These are phyloP conservation scores for Leucophenga varia DNA, from an alignment of 1,140 invertebrate species.

Conservation along the genomic window DNA sequence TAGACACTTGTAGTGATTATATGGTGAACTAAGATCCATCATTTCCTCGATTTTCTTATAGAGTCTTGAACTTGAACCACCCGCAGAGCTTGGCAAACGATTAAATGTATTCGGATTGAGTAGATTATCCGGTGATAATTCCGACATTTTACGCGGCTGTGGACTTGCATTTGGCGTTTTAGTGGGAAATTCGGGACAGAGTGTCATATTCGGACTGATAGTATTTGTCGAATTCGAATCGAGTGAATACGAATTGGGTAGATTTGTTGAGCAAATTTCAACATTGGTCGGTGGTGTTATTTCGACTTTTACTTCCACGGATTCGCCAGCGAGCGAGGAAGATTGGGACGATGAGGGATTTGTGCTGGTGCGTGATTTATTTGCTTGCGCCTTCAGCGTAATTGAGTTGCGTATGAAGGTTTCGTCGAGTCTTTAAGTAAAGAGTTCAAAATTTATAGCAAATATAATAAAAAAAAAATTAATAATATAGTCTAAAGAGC, in stretches of 20 bases:
- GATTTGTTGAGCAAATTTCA: conserved; percentile 32
- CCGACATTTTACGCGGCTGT: conserved; percentile 46
- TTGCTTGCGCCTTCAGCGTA: conserved; percentile 44
- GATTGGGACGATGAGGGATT: conserved; percentile 55
- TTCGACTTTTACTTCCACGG: conserved; percentile 54
- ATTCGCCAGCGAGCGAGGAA: conserved; percentile 49
- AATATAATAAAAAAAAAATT: background rate
- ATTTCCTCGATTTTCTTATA: conserved; percentile 56
- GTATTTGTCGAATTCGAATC: conserved; percentile 53
- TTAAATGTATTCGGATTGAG: conserved; percentile 51
- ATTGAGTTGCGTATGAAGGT: conserved; percentile 53
- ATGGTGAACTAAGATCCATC: conserved; percentile 70
- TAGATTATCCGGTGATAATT: conserved; percentile 43
- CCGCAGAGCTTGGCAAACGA: conserved; percentile 44
- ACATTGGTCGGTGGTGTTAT: conserved; percentile 48
- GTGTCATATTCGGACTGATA: conserved; percentile 45
- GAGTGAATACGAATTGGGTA: conserved; percentile 51
- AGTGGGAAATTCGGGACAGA: conserved; percentile 44
- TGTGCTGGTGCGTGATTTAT: conserved; percentile 49
- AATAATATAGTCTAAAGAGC: background rate
- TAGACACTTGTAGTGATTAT: conserved; percentile 71
- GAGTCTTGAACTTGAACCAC: conserved; percentile 44
- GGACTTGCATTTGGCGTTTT: conserved; percentile 44
- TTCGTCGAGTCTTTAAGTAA: conserved; percentile 65
- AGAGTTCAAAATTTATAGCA: background rate